A percentile compares a stretch with the other conserved stretches of the same genome.
These are phyloP conservation scores for Lasioglossum oenotherae DNA, from an alignment of 2,888 invertebrate genomes.

Conservation along the genomic window DNA sequence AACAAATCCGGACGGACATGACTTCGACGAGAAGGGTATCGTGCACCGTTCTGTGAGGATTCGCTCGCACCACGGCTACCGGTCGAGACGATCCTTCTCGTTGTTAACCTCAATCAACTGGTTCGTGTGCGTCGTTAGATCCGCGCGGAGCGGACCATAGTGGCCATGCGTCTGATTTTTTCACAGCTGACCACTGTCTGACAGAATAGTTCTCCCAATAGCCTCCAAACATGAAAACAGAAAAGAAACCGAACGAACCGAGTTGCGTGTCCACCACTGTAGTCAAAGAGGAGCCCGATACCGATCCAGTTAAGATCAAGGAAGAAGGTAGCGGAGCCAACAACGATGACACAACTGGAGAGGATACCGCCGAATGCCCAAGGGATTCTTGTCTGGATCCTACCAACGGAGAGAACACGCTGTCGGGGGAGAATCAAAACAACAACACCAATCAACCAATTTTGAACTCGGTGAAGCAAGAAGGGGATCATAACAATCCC, in stretches of 20 bases:
- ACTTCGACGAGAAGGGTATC: slow-evolving; percentile 45
- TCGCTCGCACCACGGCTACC: slow-evolving; percentile 35
- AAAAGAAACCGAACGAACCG: slow-evolving; percentile 82
- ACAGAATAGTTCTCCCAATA: slow-evolving; percentile 54
- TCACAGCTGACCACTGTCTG: slow-evolving; percentile 62
- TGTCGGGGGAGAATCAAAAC: slow-evolving; percentile 78
- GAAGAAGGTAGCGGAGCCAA: slow-evolving; percentile 78
- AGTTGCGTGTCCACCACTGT: slow-evolving; percentile 81
- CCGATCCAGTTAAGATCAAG: slow-evolving; percentile 82
- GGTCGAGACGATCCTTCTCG: slow-evolving; percentile 43
- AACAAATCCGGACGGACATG: slow-evolving; percentile 53
- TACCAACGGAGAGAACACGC: slow-evolving; percentile 75
- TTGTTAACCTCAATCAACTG: slow-evolving; percentile 63
- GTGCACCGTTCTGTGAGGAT: slow-evolving; percentile 35
- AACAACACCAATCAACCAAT: slow-evolving; percentile 76
- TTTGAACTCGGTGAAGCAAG: slow-evolving; percentile 79
- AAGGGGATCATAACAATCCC: slow-evolving; percentile 78
- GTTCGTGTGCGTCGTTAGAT: slow-evolving; percentile 34
- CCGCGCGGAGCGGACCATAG: slow-evolving; percentile 54
- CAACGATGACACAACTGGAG: slow-evolving; percentile 79
- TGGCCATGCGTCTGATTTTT: slow-evolving; percentile 69
- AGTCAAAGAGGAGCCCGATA: slow-evolving; percentile 82
- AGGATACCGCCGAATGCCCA: slow-evolving; percentile 78
- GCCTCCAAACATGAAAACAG: slow-evolving; percentile 81
- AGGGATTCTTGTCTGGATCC: slow-evolving; percentile 79